phyloP scores from a whole-genome alignment of 1,140 invertebrate genomes.

The Diabrotica virgifera region DNA sequence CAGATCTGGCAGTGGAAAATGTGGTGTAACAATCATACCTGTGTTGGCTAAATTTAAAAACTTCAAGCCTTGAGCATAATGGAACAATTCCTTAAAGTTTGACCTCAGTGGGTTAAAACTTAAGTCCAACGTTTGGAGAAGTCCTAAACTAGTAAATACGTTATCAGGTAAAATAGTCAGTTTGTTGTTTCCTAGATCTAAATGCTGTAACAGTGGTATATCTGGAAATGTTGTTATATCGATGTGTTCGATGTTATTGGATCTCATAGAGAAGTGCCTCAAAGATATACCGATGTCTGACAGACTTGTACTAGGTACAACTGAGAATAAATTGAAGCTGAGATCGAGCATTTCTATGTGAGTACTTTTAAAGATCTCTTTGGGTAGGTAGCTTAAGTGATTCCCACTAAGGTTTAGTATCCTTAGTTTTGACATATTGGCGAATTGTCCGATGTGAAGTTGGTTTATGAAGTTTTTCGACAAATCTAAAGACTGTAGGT shows the following conservation, averaged over 20 bases:
- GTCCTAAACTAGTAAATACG: slow-evolving; percentile 78
- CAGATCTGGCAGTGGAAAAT: slow-evolving; percentile 68
- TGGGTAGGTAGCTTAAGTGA: slow-evolving; percentile 68
- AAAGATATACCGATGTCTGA: slow-evolving; percentile 72
- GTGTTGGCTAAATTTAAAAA: slow-evolving; percentile 71
- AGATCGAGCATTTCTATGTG: slow-evolving; percentile 77
- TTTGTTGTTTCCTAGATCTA: slow-evolving; percentile 77
- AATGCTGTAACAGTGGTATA: slow-evolving; percentile 70
- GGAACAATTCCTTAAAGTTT: slow-evolving; percentile 87
- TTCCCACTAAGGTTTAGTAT: slow-evolving; percentile 76
- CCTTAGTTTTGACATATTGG: slow-evolving; percentile 69
- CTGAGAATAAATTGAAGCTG: slow-evolving; percentile 72
- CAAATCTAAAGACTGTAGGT: slow-evolving; percentile 75
- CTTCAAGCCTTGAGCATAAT: slow-evolving; percentile 77
- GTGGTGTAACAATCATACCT: slow-evolving; percentile 69
- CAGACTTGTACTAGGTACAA: slow-evolving; percentile 69
- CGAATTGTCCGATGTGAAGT: slow-evolving; percentile 78
- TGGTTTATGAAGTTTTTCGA: slow-evolving; percentile 74
- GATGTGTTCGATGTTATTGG: slow-evolving; percentile 81
- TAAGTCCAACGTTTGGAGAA: slow-evolving; percentile 74
- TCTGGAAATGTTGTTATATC: slow-evolving; percentile 86
- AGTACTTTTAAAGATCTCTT: slow-evolving; percentile 78
- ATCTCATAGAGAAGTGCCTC: slow-evolving; percentile 70
- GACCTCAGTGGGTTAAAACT: slow-evolving; percentile 76
- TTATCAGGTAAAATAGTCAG: slow-evolving; percentile 84